phyloP scores from a whole-genome alignment of 2,113 vertebrate genomes.

The Corydoras maculifer region DNA sequence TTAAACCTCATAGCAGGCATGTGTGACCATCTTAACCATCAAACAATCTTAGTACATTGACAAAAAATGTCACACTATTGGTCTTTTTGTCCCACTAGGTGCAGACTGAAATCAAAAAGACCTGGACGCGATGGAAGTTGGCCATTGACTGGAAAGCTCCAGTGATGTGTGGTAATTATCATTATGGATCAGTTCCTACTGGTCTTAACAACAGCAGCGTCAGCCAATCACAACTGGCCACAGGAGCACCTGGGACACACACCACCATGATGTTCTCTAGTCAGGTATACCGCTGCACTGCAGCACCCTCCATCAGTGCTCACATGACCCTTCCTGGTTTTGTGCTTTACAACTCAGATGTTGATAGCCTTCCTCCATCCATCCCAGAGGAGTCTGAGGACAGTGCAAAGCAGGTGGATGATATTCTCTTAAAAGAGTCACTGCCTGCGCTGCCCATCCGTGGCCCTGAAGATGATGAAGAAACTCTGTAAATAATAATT shows the following conservation, averaged over 20 bases:
- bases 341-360: conserved; percentile 77
- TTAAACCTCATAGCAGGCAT: too few species aligned
- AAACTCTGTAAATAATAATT: conserved; percentile 52
- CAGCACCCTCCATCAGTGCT: conserved; percentile 38
- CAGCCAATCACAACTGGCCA: conserved; percentile 74
- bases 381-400: conserved; percentile 65
- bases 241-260: conserved; percentile 53
- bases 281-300: conserved; percentile 48
- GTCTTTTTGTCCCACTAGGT: conserved; percentile 57
- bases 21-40: neutral
- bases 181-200: conserved; percentile 74
- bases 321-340: conserved; percentile 76
- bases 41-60: too few species aligned
- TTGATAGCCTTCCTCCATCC: conserved; percentile 62
- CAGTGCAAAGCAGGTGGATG: conserved; percentile 60
- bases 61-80: too few species aligned
- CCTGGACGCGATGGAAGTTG: conserved; percentile 76
- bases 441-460: conserved; percentile 37
- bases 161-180: conserved; percentile 68
- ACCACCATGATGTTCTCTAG: conserved; percentile 64
- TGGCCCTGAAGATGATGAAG: conserved; percentile 56
- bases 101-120: conserved; percentile 82
- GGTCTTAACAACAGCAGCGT: conserved; percentile 77
- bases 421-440: conserved; percentile 63
- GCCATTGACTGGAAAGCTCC: conserved; percentile 74